phyloP scores from a whole-genome alignment of 2,888 invertebrate genomes.

The Sisyra terminalis region DNA sequence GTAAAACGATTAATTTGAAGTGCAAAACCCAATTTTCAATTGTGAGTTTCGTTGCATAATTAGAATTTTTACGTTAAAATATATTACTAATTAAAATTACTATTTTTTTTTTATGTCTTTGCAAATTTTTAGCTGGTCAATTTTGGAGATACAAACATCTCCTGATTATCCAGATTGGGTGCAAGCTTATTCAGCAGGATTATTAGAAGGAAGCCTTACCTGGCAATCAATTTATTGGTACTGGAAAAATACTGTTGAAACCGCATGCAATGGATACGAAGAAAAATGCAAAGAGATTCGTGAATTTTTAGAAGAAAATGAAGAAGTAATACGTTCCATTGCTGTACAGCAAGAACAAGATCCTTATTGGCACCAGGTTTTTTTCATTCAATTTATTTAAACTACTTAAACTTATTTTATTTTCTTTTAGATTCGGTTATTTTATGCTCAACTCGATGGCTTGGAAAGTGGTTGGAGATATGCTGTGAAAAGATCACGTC shows the following conservation, averaged over 20 bases:
- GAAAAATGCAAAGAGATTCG: constrained; percentile 48
- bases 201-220: constrained; percentile 68
- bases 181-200: constrained; percentile 76
- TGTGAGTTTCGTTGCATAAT: too few species aligned
- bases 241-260: constrained; percentile 51
- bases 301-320: constrained; percentile 45
- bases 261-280: constrained; percentile 33
- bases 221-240: constrained; percentile 65
- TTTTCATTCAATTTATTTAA: constrained; percentile 13
- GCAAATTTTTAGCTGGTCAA: constrained; percentile 51
- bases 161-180: constrained; percentile 54
- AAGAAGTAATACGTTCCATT: constrained; percentile 39
- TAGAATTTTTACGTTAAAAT: too few species aligned
- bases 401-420: neutral
- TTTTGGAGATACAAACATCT: constrained; percentile 64
- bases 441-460: constrained; percentile 63
- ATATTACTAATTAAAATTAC: too few species aligned
- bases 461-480: constrained; percentile 58
- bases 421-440: constrained; percentile 42
- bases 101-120: too few species aligned
- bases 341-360: constrained; percentile 33
- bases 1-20: too few species aligned
- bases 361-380: constrained; percentile 73
- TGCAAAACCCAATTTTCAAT: too few species aligned
- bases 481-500: constrained; percentile 45